Conservation (phyloP, 2,888 invertebrate genomes). For the Graphium colonna region DNA sequence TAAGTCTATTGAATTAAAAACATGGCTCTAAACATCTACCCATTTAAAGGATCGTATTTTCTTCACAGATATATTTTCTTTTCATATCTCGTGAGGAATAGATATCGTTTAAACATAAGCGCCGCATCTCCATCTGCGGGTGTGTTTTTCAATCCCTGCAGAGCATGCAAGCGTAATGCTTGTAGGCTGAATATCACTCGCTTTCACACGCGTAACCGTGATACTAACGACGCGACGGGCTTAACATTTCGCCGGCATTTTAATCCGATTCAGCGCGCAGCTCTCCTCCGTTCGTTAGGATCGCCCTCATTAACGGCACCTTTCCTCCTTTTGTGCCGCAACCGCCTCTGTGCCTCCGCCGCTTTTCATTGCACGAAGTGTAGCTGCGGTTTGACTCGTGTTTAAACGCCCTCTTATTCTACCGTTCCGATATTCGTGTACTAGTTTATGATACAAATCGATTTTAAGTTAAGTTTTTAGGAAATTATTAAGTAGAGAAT, state of each 20-base stretch:
- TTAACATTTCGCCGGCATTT: constrained; percentile 2
- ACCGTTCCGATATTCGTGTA: too few relatives aligned
- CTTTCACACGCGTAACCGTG: too few relatives aligned
- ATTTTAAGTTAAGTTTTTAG: too few relatives aligned
- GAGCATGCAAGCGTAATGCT: background rate
- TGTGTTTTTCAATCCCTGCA: background rate
- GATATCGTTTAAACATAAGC: too few relatives aligned
- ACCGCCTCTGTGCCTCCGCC: background rate
- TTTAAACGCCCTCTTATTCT: background rate
- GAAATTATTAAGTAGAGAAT: too few relatives aligned
- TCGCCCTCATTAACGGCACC: constrained; percentile 11
- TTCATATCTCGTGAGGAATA: too few relatives aligned
- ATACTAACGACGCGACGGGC: background rate
- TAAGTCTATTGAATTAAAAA: too few relatives aligned
- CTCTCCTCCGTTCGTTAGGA: constrained; percentile 9
- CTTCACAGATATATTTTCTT: background rate
- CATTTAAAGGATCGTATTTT: background rate
- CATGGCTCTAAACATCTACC: too few relatives aligned
- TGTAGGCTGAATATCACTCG: too few relatives aligned
- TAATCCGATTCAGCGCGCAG: constrained; percentile 6
- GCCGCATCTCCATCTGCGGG: too few relatives aligned
- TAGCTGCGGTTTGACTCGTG: background rate
- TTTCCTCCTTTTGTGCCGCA: constrained; percentile 5
- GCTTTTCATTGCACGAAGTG: constrained; percentile 7
- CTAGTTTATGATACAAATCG: too few relatives aligned